These are phyloP conservation scores for Actinopyga echinites DNA, from an alignment of 53 echinoderm and acorn worm species.

Conservation along the genomic window DNA sequence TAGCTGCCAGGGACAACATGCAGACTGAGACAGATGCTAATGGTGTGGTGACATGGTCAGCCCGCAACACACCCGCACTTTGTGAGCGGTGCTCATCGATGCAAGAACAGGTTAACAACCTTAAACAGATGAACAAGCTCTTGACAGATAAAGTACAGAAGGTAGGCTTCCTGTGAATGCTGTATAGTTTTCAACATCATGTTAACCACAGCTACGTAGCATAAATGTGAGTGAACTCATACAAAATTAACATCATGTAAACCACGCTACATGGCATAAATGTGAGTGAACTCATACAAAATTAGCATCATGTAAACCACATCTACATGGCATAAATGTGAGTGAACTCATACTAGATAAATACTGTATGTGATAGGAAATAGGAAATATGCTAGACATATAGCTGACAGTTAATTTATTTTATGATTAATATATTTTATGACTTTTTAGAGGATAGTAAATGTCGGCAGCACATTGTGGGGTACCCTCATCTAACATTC, in stretches of 20 bases:
- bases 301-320: no score
- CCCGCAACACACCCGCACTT: constrained; percentile 70
- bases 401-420: no score
- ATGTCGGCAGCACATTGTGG: no score
- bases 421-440: no score
- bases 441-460: no score
- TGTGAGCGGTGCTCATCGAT: constrained; percentile 67
- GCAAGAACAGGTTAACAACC: constrained; percentile 78
- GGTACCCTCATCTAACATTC: no score
- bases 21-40: constrained; percentile 42
- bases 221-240: background rate
- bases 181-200: background rate
- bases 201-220: no score
- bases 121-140: constrained; percentile 91
- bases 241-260: no score
- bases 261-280: no score
- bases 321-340: no score
- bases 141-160: constrained; percentile 82
- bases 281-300: background rate
- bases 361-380: background rate
- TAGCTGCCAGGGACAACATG: constrained; percentile 42
- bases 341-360: background rate
- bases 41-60: constrained; percentile 62
- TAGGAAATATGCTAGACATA: no score
- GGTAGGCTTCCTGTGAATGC: constrained; percentile 36